Base-by-base conservation (phyloP, 2,888 invertebrate species). In the Apotomis turbidana region DNA sequence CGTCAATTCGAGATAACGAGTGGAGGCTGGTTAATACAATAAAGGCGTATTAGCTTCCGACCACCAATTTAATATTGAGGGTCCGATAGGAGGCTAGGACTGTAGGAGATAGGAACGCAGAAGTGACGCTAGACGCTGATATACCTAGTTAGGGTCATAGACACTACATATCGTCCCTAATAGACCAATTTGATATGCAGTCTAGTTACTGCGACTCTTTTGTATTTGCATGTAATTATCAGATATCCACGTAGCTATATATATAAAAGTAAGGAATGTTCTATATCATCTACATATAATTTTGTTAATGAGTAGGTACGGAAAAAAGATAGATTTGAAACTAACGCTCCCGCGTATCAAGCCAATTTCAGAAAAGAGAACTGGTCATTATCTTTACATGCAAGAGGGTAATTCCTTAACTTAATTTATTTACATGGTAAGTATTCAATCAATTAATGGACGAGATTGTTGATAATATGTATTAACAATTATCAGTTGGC, bases 21-120 rank as follows among this genome's bases (percentile, higher is more conserved):
- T 77, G 78, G 76, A 76, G 79, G 78, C 78, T 81, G 79, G 80
- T 80, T 85, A 83, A 85, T 83, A 82, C 81, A 85, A 85, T 81
- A 77, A 79, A 79, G 78, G 80, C 81, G 80, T 76, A 79, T 81
- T 80, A 72, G 78, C 80, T 84, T 84, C 85, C 85, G 81, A 79
- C 79, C 78, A 80, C 81, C 84, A 84, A 85, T 85, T 83, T 82
- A 79, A 78, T 78, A 76, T 73, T 74, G 80, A 83, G 82, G 83
- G 83, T 79, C 81, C 80, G 78, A 74, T 71, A 74, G 72, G 75
- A 64, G 72, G 72, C 44, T 51, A 60, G 57, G 63, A 55, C 63
- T 15, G 64, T 73, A 75, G 74, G 75, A 76, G 66, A 75, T 38
- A 57, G 44, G 49, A 41, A 10, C 41, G 38, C n/a, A 15, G 10